Base-by-base conservation (phyloP, 2,797 vertebrate genomes). In the Coregonus suidteri region DNA sequence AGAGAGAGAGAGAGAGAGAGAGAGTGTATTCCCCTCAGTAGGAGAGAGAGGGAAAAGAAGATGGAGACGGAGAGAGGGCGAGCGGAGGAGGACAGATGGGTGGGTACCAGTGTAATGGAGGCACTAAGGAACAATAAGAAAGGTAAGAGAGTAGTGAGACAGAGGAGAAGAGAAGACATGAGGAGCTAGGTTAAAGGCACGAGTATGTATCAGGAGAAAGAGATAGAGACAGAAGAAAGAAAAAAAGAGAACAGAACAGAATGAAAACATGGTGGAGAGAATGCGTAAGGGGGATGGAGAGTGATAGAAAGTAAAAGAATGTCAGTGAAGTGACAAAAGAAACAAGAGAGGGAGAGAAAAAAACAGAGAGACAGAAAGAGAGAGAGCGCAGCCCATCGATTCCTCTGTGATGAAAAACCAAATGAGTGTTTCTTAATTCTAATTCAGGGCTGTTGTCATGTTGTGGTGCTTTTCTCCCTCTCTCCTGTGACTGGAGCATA, bases 391-490 rank as follows among this genome's bases (percentile, higher is more conserved):
- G 78, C 53, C 81, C 79, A 78, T 87, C 79, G 83, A 83, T 84
- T 88, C 81, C 47, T 73, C 82, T 80, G 74, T 86, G 87, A 89
- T 83, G 88, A 86, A 90, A 87, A 86, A 80, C 83, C 80, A 85
- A 90, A 91, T 81, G 81, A 88, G 81, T 73, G 79, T 80, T 77
- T 88, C 85, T 87, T 89, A 84, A 92, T 91, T 90, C 86, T 85
- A 85, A 92, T 90, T 92, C 88, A 88, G 81, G 81, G 78, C 65
- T 83, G 77, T 73, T 85, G 81, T 82, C 82, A 74, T 81, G 71
- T 84, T 86, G 76, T 81, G 54, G 56, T 86, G 73, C 76, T 84
- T 86, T 88, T 83, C 65, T 71, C 65, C 79, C 85, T 77, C 85
- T 91, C 85, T 81, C 31, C 78, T 81, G 77, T 86, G 79, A 85